Base-by-base conservation (phyloP, 2,888 invertebrate species). In the Andrena dorsata region DNA sequence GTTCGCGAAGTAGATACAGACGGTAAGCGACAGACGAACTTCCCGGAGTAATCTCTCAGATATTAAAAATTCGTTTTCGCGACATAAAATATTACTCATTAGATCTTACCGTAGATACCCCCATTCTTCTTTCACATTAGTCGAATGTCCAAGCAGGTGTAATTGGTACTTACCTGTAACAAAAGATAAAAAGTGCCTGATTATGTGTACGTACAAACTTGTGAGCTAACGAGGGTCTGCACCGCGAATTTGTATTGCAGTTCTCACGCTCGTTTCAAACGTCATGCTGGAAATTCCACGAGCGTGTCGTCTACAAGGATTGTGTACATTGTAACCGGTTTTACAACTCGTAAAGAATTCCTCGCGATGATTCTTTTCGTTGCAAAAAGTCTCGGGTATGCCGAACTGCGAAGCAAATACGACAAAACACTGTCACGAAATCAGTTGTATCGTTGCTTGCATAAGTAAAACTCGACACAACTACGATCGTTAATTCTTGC, bases 141-240 rank as follows among this genome's bases (percentile, higher is more conserved):
- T 23, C 13, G 6, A 26, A 69, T 30, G 2, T 66, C 63, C 47
- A 16, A 0, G 26, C 65, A 60, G 30, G 4, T 26, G 32, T 2
- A 16, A 13, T 35, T 26, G 32, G 70, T 84, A 89, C 88, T 89
- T 78, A 88, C 89, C 86, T 88, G 69, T 80, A 88, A 89, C 75
- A 63, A 64, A 51, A 69, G 63, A 56, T 64, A 53, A 81, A 68
- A 64, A 35, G 53, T 77, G 10, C 26, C 47, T 41, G 26, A 41
- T 82, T 73, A 80, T 58, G 41, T 16, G 4, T 41, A 80, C 53
- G 20, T 28, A n/a, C 28, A 26, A 51, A 77, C 49, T 49, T 13
- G 23, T 13, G 3, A 13, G 16, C 2, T 20, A 23, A 61, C 20
- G 47, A 58, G 10, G 63, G 7, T 35, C 60, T n/a, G 23, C 16